Conservation (phyloP, 2,113 vertebrate species). For the Neomonachus schauinslandi region DNA sequence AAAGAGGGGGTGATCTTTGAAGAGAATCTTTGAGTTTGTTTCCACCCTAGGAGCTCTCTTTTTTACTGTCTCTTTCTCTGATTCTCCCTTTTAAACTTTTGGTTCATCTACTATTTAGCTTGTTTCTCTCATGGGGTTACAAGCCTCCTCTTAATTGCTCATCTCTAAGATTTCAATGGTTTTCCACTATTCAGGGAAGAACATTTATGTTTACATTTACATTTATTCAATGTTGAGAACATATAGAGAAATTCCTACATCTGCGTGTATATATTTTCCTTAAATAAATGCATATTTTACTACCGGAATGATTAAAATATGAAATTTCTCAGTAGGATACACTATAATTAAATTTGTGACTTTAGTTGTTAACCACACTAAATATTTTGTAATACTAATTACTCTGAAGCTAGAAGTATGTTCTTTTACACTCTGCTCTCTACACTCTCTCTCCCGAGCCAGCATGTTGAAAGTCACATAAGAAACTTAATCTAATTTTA, state of each 20-base stretch:
- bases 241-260: not conserved
- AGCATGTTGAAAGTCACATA: not conserved
- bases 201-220: not conserved
- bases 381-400: not conserved
- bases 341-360: not conserved
- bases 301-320: not conserved
- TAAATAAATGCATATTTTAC: not conserved
- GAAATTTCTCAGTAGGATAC: not conserved
- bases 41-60: not conserved
- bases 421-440: not conserved
- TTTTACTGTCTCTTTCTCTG: not conserved
- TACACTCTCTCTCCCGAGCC: accelerated
- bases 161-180: not conserved
- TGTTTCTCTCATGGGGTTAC: not conserved
- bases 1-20: not conserved
- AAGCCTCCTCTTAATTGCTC: not conserved
- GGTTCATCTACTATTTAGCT: not conserved
- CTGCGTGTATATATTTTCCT: not conserved
- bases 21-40: not conserved
- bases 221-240: not conserved
- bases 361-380: not conserved
- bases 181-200: not conserved
- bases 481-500: not conserved
- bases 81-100: not conserved
- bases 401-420: not conserved